These are phyloP conservation scores for Myanophis thanlyinensis DNA, from an alignment of 2,113 vertebrate species.

Conservation along the genomic window DNA sequence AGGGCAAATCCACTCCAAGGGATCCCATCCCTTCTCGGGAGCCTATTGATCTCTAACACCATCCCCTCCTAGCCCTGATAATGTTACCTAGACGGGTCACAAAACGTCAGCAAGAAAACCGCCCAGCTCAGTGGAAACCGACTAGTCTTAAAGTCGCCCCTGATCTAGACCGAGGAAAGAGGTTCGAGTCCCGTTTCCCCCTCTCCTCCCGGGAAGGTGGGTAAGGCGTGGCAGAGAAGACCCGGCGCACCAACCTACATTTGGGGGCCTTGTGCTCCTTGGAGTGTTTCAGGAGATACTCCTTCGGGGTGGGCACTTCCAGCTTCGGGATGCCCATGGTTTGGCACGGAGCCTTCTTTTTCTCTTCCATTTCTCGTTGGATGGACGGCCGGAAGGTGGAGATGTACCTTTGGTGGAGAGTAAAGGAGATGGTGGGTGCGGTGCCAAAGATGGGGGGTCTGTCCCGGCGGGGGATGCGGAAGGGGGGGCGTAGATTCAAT, in stretches of 20 bases:
- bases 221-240: neutral
- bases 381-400: neutral
- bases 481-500: too few species aligned
- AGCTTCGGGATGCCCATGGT: slow-evolving; percentile 11
- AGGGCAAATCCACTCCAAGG: too few species aligned
- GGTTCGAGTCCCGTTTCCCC: neutral
- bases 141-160: too few species aligned
- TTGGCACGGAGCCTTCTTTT: neutral
- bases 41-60: too few species aligned
- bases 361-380: neutral
- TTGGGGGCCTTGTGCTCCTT: neutral
- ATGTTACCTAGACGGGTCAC: too few species aligned
- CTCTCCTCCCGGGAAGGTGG: neutral
- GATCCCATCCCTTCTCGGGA: too few species aligned
- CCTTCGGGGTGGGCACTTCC: neutral
- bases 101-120: too few species aligned
- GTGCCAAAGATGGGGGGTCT: too few species aligned
- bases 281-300: neutral
- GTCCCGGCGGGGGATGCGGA: too few species aligned
- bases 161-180: neutral
- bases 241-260: neutral
- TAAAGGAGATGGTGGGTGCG: neutral
- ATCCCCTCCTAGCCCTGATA: too few species aligned
- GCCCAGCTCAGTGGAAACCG: too few species aligned
- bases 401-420: neutral